A percentile compares a stretch with the other conserved stretches of the same genome.
Evolutionary conservation across 2,113 vertebrate genomes (phyloP).

Genomic region (Polyodon spathula): DNA sequence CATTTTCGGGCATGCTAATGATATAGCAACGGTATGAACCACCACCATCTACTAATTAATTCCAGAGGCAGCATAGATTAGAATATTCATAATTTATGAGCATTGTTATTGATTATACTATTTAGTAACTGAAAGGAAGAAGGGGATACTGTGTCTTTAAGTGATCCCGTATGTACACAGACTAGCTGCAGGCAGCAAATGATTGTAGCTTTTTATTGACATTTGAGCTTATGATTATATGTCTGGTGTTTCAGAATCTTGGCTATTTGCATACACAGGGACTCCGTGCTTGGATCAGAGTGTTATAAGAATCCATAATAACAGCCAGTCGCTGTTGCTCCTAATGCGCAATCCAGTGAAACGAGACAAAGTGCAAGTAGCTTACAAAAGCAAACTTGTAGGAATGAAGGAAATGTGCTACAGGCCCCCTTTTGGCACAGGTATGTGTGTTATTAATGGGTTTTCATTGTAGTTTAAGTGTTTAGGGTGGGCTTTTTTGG

Average conservation of each 20-base stretch:
- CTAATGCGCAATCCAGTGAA: no score
- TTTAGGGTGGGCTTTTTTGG: no score
- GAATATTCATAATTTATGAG: no score
- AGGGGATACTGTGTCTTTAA: conserved; percentile 7
- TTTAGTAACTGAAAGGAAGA: not conserved
- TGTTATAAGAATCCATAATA: not conserved
- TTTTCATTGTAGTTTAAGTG: no score
- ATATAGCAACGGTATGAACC: no score
- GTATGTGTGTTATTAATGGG: conserved; percentile 5
- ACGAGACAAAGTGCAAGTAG: no score
- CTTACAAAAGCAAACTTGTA: not conserved
- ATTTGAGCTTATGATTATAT: conserved; percentile 17
- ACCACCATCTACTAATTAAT: no score
- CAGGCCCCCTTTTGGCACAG: conserved; percentile 6
- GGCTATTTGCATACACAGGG: not conserved
- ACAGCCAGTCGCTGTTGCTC: not conserved
- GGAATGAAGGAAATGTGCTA: conserved; percentile 1
- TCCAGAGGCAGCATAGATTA: no score
- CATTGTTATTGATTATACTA: no score
- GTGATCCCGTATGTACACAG: not conserved
- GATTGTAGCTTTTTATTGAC: conserved; percentile 8
- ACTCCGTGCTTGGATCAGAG: not conserved
- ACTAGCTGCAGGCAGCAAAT: not conserved
- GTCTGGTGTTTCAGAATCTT: conserved; percentile 2
- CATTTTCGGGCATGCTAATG: no score